Evolutionary conservation across 2,113 vertebrate species (phyloP), one percentile per base, ranked within the genome.

Genomic region (Hippocampus barbouri): DNA sequence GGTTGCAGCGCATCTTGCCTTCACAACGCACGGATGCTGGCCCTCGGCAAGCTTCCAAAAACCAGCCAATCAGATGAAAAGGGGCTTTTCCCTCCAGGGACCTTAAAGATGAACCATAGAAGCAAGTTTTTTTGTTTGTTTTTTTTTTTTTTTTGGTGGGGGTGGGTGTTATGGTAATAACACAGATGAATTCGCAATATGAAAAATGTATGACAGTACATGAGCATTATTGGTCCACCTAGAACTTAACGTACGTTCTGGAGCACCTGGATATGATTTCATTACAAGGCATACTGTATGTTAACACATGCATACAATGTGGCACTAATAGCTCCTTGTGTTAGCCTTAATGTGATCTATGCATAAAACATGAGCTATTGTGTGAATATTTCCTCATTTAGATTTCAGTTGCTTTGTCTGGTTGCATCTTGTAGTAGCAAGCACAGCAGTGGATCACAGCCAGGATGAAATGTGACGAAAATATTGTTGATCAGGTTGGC

Each of bases 351-450:
- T 70, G 64, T 66, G 69, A 49, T 60, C 30, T 8, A 72, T 79
- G 65, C 76, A 81, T 80, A 80, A 80, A 79, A 77, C 74, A 82
- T 63, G 23, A 79, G 66, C 38, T 59, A 49, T 66, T 57, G 47
- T 61, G 63, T 45, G 76, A 82, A 85, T 82, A 75, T 80, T 45
- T 56, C 38, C 30, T 53, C 8, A 20, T 69, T 47, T 57, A 56
- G 59, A 73, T 68, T 68, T 60, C 68, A 27, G 56, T 76, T 62
- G 70, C 70, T 65, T 81, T 77, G 34, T 69, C 57, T 75, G 60
- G 25, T 15, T 64, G 60, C 51, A 71, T 66, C 63, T 66, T 43
- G 40, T 38, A 51, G 23, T 40, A 76, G 59, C 51, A 66, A 38
- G 45, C 30, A 51, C 57, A 56, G 68, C 51, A 66, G 45, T 12